Base-by-base conservation (phyloP, 2,888 invertebrate species). In the Melanophora roralis region DNA sequence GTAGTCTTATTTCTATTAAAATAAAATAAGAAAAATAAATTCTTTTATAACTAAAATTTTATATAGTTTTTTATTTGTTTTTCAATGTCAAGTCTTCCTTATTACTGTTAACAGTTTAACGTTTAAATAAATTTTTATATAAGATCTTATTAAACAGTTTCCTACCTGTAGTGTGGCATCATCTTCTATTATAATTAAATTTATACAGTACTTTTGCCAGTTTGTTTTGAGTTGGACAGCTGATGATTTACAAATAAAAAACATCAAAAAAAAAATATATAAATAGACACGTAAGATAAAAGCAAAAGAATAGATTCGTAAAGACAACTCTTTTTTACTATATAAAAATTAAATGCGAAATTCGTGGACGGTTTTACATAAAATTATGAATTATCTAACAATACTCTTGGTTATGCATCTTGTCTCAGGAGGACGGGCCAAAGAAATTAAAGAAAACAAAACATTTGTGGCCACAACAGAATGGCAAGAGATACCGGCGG, bases 401-500 rank as follows among this genome's bases (percentile, higher is more conserved):
- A 8, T 72, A 9, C 19, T 65, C 6, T 1, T 76, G 1, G 19
- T 67, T 19, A 34, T 78, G 9, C 21, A 64, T 9, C n/a, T 69
- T 19, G 2, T 65, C 0, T 59, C 45, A 9, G 32, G 32, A 5
- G 67, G 60, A 1, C 64, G 60, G 21, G n/a, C 62, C 5, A 75
- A 65, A 8, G 82, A 81, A 32, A 59, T 68, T 23, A 82, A 78
- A 51, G 84, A 87, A 55, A 86, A 90, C 19, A 88, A 90, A 57
- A 86, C 89, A 82, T 93, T 94, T 88, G 88, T 92, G 23, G 90
- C 93, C 12, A 93, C 93, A 1, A 88, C 91, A 9, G 92, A 93
- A 85, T 94, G 94, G 94, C 92, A 93, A 87, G 89, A 90, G 78
- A 91, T 94, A 5, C 89, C 90, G 85, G 91, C 92, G 90, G 93